These are phyloP conservation scores for Cryptus armator DNA, from an alignment of 2,888 invertebrate genomes.

Conservation along the genomic window DNA sequence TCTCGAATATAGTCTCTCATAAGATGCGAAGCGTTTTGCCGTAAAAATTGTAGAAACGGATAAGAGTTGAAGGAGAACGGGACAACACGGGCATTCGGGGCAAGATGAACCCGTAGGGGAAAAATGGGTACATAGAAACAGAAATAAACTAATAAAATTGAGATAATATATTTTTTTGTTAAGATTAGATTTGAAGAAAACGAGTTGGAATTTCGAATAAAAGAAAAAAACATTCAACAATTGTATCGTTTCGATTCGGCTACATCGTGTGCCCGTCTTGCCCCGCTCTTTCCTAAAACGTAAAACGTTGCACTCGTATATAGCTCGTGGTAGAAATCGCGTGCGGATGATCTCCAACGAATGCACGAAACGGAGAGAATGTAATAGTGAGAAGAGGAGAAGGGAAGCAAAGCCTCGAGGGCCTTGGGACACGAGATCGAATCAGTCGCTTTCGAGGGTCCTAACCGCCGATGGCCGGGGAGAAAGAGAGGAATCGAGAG, in stretches of 20 bases:
- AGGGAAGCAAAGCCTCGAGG: slow-evolving; percentile 53
- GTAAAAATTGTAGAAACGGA: slow-evolving; percentile 3
- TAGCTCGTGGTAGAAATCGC: slow-evolving; percentile 7
- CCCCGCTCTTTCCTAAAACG: background rate
- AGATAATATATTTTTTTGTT: too few relatives aligned
- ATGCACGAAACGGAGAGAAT: slow-evolving; percentile 20
- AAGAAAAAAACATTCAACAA: too few relatives aligned
- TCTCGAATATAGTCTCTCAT: slow-evolving; percentile 13
- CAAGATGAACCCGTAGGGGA: background rate
- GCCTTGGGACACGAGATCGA: slow-evolving; percentile 65
- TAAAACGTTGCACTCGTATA: background rate
- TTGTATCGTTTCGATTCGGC: too few relatives aligned
- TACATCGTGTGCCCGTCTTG: too few relatives aligned
- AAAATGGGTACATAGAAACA: too few relatives aligned
- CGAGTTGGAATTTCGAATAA: too few relatives aligned
- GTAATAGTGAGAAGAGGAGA: slow-evolving; percentile 2
- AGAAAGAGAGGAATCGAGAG: slow-evolving; percentile 27
- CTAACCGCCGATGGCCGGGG: slow-evolving; percentile 33
- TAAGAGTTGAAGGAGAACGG: background rate
- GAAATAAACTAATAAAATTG: too few relatives aligned
- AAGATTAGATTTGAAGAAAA: too few relatives aligned
- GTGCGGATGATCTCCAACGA: slow-evolving; percentile 27
- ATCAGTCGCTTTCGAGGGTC: slow-evolving; percentile 58
- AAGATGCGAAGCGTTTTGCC: background rate
- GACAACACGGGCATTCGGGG: background rate